phyloP scores from a whole-genome alignment of 2,113 vertebrate species.

The Triplophysa rosa region DNA sequence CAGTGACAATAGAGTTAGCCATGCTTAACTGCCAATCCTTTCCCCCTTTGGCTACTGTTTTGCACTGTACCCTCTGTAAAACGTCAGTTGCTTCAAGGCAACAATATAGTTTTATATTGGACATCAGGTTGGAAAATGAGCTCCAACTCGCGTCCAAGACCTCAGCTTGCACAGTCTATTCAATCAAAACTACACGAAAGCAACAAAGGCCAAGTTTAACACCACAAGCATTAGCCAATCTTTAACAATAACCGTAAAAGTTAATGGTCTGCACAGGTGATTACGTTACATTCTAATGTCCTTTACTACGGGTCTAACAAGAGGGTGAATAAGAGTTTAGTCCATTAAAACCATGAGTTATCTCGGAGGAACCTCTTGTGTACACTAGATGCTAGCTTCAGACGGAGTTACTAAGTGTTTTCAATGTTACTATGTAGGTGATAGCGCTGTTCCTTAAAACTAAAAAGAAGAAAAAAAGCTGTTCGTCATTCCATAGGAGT shows the following conservation, averaged over 20 bases:
- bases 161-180: conserved; percentile 43
- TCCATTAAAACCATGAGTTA: conserved; percentile 81
- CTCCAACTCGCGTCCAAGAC: neutral
- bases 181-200: conserved; percentile 43
- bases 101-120: conserved; percentile 40
- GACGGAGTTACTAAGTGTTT: conserved; percentile 97
- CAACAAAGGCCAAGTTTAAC: conserved; percentile 52
- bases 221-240: conserved; percentile 49
- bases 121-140: conserved; percentile 43
- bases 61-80: conserved; percentile 74
- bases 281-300: conserved; percentile 86
- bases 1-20: conserved; percentile 78
- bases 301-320: conserved; percentile 83
- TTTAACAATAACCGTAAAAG: conserved; percentile 68
- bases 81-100: conserved; percentile 43
- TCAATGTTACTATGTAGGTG: conserved; percentile 96
- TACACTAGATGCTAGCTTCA: conserved; percentile 91
- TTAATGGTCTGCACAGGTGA: conserved; percentile 73
- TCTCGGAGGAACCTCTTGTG: conserved; percentile 85
- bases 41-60: conserved; percentile 74
- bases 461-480: conserved; percentile 75
- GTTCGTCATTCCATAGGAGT: conserved; percentile 98
- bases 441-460: conserved; percentile 87
- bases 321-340: conserved; percentile 79
- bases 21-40: conserved; percentile 78